phyloP scores from a whole-genome alignment of 2,797 vertebrate species.

The Tiaroga cobitis region DNA sequence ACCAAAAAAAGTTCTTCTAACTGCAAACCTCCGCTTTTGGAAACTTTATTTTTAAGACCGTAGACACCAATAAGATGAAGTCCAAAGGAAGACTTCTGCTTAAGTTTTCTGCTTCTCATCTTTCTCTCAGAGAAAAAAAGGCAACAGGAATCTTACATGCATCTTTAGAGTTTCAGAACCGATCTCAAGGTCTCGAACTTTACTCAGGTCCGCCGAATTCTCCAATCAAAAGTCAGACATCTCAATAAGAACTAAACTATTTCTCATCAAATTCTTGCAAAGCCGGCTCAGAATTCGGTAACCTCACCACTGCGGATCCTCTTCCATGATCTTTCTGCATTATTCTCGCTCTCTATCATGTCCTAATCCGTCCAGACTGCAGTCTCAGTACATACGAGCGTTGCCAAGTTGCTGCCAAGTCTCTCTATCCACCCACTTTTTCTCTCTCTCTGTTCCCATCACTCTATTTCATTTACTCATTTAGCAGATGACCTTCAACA shows the following conservation, averaged over 20 bases:
- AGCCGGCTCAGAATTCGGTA: background rate
- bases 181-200: background rate
- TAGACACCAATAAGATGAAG: background rate
- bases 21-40: too few relatives aligned
- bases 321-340: background rate
- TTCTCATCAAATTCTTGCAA: constrained; percentile 8
- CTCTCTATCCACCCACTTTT: constrained; percentile 4
- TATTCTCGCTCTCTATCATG: background rate
- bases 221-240: background rate
- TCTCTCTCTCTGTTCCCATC: constrained; percentile 39
- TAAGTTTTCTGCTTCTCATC: background rate
- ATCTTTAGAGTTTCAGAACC: background rate
- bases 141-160: background rate
- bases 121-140: background rate
- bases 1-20: background rate
- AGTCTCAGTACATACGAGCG: constrained; percentile 64
- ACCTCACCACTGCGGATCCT: background rate
- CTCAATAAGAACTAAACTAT: background rate
- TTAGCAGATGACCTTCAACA: constrained; percentile 42
- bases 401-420: constrained; percentile 48
- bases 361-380: constrained; percentile 74
- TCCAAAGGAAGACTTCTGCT: background rate
- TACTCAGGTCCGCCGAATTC: background rate
- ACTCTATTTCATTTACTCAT: constrained; percentile 39
- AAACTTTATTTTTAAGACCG: too few relatives aligned